Evolutionary conservation across 2,888 invertebrate genomes (phyloP).

Genomic region (Balanococcus diminutus): DNA sequence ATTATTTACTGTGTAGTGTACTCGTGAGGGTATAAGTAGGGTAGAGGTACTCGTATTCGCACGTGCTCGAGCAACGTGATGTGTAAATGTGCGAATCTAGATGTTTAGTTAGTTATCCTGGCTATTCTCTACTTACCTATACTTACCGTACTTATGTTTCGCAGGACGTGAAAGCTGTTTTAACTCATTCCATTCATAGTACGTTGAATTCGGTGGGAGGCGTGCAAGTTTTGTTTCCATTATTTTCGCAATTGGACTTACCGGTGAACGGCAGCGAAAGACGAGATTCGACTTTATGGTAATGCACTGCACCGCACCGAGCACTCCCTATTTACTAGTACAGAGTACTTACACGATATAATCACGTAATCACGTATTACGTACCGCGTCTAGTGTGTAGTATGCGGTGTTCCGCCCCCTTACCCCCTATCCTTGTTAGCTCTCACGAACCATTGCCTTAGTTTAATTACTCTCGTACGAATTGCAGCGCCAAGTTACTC

Average conservation of each 20-base stretch:
- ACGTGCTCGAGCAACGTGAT: no score
- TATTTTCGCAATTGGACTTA: slow-evolving; percentile 96
- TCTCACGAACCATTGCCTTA: neutral
- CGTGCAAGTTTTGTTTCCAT: slow-evolving; percentile 95
- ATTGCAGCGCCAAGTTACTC: slow-evolving; percentile 86
- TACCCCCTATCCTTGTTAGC: neutral
- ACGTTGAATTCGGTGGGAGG: slow-evolving; percentile 99
- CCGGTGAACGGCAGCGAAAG: slow-evolving; percentile 81
- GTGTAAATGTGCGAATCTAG: no score
- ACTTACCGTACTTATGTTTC: slow-evolving; percentile 60
- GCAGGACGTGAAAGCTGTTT: slow-evolving; percentile 98
- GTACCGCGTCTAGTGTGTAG: neutral
- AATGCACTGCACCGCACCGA: slow-evolving; percentile 59
- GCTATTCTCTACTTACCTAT: no score
- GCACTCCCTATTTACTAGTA: no score
- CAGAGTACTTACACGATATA: no score
- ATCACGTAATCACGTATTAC: neutral
- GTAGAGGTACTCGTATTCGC: no score
- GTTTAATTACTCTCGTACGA: neutral
- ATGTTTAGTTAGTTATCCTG: no score
- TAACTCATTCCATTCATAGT: slow-evolving; percentile 98
- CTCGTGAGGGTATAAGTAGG: no score
- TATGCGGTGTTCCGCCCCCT: neutral
- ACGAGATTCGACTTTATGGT: slow-evolving; percentile 88
- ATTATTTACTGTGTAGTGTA: no score